Evolutionary conservation across 2,113 vertebrate species (phyloP).

Genomic region (Tragulus kanchil): DNA sequence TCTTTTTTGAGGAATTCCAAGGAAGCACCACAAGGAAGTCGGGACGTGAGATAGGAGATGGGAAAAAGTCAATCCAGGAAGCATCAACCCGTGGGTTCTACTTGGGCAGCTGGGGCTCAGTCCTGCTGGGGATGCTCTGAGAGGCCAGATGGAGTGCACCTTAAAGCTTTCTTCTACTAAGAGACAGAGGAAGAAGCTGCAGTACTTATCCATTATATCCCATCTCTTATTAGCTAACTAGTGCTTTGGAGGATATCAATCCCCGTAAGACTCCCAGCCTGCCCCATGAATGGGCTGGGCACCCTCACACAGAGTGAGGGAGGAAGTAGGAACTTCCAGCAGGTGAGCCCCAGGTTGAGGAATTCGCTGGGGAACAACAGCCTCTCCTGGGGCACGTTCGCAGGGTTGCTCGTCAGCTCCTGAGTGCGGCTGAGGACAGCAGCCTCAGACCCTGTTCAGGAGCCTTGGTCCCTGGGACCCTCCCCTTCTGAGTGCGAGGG

Average conservation of each 20-base stretch:
- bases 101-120: not conserved
- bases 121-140: not conserved
- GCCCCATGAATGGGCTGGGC: not conserved
- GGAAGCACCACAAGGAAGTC: not conserved
- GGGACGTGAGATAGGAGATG: not conserved
- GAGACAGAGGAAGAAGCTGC: not conserved
- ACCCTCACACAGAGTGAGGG: not conserved
- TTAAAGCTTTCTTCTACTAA: not conserved
- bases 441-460: not conserved
- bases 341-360: not conserved
- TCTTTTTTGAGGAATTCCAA: not conserved
- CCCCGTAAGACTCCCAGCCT: not conserved
- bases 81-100: not conserved
- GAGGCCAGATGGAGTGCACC: not conserved
- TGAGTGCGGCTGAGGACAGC: accelerated
- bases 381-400: not conserved
- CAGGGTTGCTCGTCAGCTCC: not conserved
- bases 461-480: not conserved
- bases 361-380: not conserved
- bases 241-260: not conserved
- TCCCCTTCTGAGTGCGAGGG: constrained; percentile 67
- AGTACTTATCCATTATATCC: not conserved
- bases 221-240: not conserved
- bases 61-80: not conserved
- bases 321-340: not conserved